Base-by-base conservation (phyloP, 2,797 vertebrate species). In the Kryptolebias ocellatus region DNA sequence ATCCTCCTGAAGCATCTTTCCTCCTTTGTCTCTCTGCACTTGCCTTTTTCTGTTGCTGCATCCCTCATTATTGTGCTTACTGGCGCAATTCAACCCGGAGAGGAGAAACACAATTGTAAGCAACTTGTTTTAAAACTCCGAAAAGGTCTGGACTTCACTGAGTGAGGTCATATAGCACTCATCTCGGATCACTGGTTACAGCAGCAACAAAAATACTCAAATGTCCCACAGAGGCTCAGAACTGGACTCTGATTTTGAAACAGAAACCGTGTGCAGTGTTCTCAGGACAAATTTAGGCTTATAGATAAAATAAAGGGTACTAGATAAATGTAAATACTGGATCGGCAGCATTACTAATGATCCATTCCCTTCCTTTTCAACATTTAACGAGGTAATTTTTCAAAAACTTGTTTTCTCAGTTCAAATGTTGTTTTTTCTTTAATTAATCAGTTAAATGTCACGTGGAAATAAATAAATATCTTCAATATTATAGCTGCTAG, bases 51-150 rank as follows among this genome's bases (percentile, higher is more conserved):
- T 64, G 15, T 76, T 20, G 53, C 39, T 4, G 29, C 52, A 34
- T 60, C 47, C 37, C 29, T 76, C 54, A 59, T 53, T 79, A 66
- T 68, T 64, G 58, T 46, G 8, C 34, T 49, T 45, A n/a, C 28
- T 60, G 45, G 29, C 34, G 31, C 34, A 49, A 42, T 67, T 29
- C 3, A n/a, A 53, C 31, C 50, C 52, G 58, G 54, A 71, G 31
- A 24, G 31, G 3, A 56, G 18, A 53, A 44, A 53, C 16, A 49
- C 2, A 17, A 51, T 17, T 53, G 15, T 27, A 39, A 14, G 28
- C 47, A 27, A 53, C 27, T 42, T 55, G 55, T 62, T 75, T 52
- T 37, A 49, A 64, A 67, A 59, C 18, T 31, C 8, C 45, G 17
- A 61, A 61, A 56, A 12, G 54, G 53, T 16, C 12, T 14, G 24